These are phyloP conservation scores for Typhlichthys eigenmanni DNA, from an alignment of 2,797 vertebrate species.

Conservation along the genomic window DNA sequence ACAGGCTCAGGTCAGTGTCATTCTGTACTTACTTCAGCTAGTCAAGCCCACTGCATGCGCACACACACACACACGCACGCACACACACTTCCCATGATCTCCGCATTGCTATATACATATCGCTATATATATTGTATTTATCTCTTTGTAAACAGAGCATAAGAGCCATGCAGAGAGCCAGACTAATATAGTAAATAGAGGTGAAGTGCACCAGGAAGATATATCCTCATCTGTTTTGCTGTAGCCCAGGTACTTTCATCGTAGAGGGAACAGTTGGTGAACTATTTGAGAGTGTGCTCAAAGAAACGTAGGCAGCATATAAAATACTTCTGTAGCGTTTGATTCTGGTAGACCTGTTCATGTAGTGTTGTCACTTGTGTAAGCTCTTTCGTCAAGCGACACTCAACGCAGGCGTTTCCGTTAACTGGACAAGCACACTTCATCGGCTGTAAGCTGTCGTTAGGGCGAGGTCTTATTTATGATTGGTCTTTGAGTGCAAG, in stretches of 20 bases:
- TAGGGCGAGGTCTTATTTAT: too few relatives aligned
- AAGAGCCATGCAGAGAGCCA: conserved; percentile 20
- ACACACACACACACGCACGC: conserved; percentile 11
- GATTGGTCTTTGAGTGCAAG: too few relatives aligned
- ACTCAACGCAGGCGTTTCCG: too few relatives aligned
- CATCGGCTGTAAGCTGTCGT: too few relatives aligned
- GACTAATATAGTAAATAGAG: conserved; percentile 13
- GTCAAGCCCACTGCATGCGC: conserved; percentile 67
- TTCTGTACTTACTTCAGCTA: conserved; percentile 80
- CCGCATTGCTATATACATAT: neutral
- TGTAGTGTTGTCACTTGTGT: too few relatives aligned
- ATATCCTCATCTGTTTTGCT: conserved; percentile 41
- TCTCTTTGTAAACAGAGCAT: neutral
- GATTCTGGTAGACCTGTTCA: too few relatives aligned
- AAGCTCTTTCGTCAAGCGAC: too few relatives aligned
- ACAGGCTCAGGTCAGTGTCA: conserved; percentile 98
- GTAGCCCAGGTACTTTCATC: conserved; percentile 3
- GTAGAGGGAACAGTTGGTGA: conserved; percentile 32
- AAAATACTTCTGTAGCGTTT: too few relatives aligned
- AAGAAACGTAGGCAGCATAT: conserved; percentile 13
- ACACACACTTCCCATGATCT: conserved; percentile 20
- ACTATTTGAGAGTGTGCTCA: conserved; percentile 27
- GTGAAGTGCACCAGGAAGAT: conserved; percentile 35
- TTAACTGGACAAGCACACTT: too few relatives aligned
- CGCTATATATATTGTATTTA: too few relatives aligned